These are phyloP conservation scores for Drosophila phalerata DNA, from an alignment of 2,888 invertebrate species.

Conservation along the genomic window DNA sequence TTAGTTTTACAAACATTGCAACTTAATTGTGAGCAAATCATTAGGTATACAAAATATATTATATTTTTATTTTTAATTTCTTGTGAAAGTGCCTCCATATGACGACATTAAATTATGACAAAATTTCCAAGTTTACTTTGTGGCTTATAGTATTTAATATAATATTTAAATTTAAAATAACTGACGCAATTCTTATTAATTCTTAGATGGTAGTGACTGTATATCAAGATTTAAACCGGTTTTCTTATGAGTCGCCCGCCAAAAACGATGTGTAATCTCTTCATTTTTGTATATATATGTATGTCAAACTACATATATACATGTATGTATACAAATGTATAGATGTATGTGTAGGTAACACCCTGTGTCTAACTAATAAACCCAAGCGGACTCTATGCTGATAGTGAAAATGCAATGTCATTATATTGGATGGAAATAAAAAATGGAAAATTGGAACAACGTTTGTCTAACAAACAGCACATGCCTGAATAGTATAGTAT, in stretches of 20 bases:
- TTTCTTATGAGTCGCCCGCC: conserved; percentile 36
- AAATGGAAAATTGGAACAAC: conserved; percentile 11
- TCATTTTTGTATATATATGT: not conserved
- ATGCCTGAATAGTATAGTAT: conserved; percentile 9
- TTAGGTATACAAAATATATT: not conserved
- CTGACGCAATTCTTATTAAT: conserved; percentile 36
- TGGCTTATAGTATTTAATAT: not conserved
- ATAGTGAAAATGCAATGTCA: conserved; percentile 52
- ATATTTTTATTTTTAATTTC: not conserved
- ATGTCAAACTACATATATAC: not conserved
- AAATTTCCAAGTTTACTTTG: conserved; percentile 1
- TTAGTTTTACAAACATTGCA: not conserved
- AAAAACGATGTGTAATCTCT: conserved; percentile 32
- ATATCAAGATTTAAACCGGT: conserved; percentile 32
- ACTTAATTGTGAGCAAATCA: not conserved
- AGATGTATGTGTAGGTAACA: conserved; percentile 10
- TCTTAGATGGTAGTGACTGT: not conserved
- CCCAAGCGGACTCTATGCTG: conserved; percentile 23
- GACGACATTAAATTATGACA: conserved; percentile 24
- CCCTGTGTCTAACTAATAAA: conserved; percentile 20
- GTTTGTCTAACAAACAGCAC: conserved; percentile 27
- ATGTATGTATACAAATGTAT: not conserved
- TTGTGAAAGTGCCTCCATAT: not conserved
- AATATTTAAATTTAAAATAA: not conserved
- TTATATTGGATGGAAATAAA: not conserved